Base-by-base conservation (phyloP, 2,113 vertebrate genomes). In the Oncorhynchus tshawytscha region DNA sequence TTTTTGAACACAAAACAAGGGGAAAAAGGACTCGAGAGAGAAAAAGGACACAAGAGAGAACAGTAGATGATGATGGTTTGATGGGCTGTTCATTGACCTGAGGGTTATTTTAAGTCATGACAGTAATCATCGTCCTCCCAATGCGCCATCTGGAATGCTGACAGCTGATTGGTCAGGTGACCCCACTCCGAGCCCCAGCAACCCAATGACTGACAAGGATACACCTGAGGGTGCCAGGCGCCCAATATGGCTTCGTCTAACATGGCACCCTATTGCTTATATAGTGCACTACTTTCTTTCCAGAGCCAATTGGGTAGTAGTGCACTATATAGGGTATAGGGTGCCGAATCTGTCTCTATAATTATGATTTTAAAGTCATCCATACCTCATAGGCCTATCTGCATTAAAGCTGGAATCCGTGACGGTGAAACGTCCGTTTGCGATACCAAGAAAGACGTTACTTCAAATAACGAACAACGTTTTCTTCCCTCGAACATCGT, bases 101-200 rank as follows among this genome's bases (percentile, higher is more conserved):
- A 78, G 85, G 85, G 87, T 87, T 78, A 86, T 86, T 54, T 18
- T 54, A 54, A 54, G 86, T 87, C 81, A 85, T 86, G 86, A 88
- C 72, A 76, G 57, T 86, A 86, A 67, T 25, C n/a, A 67, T 24
- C 22, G 2, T 87, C 65, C 11, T 29, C 12, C 65, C 29, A 16
- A 88, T 87, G 87, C 77, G 82, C 87, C 89, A 87, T 88, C 88
- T 89, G 89, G 83, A 84, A 84, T 90, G 85, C 88, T 87, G 89
- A 85, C 82, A 85, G 86, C 84, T 69, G 83, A 83, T 85, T 80
- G 77, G 81, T 71, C 57, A 80, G 86, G 65, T 87, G 89, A 87
- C 88, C 86, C 45, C 82, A 81, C 88, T 87, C 76, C 12, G 0
- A 81, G 89, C 79, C 48, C 75, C 84, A 78, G 45, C 74, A 77